phyloP scores from a whole-genome alignment of 1,140 invertebrate species.

The Saccostrea glomerata region DNA sequence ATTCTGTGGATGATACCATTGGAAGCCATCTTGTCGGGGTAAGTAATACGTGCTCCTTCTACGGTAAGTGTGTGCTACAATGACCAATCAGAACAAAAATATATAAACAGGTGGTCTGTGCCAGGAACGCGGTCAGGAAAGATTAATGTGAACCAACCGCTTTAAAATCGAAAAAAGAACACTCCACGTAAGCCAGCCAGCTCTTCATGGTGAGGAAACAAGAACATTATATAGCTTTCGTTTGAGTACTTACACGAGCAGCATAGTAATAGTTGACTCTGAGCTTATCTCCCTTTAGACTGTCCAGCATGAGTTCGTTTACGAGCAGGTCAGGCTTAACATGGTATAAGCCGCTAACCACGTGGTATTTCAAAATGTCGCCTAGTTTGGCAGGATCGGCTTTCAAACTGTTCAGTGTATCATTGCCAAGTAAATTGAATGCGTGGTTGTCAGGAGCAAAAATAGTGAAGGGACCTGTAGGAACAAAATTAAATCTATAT shows the following conservation, averaged over 20 bases:
- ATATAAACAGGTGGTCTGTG: neutral
- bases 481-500: neutral
- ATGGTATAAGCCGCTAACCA: constrained; percentile 78
- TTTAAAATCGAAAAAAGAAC: too few relatives aligned
- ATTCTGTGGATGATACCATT: constrained; percentile 59
- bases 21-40: constrained; percentile 41
- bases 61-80: constrained; percentile 53
- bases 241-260: constrained; percentile 45
- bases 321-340: constrained; percentile 38
- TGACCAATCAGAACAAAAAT: neutral
- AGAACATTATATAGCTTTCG: neutral
- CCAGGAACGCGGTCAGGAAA: too few relatives aligned
- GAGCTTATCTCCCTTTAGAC: constrained; percentile 55
- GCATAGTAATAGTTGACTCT: constrained; percentile 59
- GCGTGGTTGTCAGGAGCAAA: constrained; percentile 91
- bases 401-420: constrained; percentile 82
- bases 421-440: constrained; percentile 83
- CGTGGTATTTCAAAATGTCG: constrained; percentile 87
- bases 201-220: too few relatives aligned
- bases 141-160: too few relatives aligned
- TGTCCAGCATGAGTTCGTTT: constrained; percentile 58
- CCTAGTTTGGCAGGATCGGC: constrained; percentile 84
- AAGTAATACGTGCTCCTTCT: constrained; percentile 50
- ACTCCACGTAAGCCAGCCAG: too few relatives aligned
- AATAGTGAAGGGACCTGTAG: constrained; percentile 85